phyloP scores from a whole-genome alignment of 64 coral and sea anemone genomes.

The Pachyseris speciosa region DNA sequence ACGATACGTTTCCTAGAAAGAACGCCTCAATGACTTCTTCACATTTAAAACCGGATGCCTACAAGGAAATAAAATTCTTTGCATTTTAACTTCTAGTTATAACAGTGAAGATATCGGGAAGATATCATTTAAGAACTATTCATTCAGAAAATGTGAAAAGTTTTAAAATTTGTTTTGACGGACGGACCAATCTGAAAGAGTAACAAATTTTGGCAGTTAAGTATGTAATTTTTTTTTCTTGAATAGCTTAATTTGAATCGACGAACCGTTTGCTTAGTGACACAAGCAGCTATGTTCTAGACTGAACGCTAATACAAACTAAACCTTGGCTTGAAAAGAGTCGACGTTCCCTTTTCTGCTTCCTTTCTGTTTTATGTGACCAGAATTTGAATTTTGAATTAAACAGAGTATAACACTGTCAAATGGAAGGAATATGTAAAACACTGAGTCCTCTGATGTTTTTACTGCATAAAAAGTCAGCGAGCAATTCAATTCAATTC shows the following conservation, averaged over 20 bases:
- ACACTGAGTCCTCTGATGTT: no score
- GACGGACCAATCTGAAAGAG: not conserved
- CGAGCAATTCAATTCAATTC: no score
- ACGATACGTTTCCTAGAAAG: conserved; percentile 1
- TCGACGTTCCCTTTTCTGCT: not conserved
- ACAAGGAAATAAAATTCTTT: not conserved
- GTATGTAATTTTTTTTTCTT: not conserved
- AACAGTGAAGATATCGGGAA: not conserved
- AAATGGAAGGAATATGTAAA: no score
- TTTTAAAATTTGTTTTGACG: not conserved
- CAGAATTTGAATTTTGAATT: no score
- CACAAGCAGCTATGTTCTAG: not conserved
- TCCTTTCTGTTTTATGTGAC: no score
- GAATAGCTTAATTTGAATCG: not conserved
- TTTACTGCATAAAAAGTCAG: no score
- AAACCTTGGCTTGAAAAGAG: no score
- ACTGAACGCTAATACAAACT: no score
- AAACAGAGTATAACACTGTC: no score
- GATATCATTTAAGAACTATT: not conserved
- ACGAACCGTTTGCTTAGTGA: not conserved
- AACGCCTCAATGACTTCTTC: not conserved
- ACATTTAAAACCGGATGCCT: not conserved
- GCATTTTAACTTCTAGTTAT: not conserved
- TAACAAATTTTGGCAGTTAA: not conserved
- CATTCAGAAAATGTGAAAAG: not conserved